Percentiles rank a stretch among this genome's conserved stretches.
Conservation (phyloP, 2,797 vertebrate genomes). For the Gymnoscopelus braueri region DNA sequence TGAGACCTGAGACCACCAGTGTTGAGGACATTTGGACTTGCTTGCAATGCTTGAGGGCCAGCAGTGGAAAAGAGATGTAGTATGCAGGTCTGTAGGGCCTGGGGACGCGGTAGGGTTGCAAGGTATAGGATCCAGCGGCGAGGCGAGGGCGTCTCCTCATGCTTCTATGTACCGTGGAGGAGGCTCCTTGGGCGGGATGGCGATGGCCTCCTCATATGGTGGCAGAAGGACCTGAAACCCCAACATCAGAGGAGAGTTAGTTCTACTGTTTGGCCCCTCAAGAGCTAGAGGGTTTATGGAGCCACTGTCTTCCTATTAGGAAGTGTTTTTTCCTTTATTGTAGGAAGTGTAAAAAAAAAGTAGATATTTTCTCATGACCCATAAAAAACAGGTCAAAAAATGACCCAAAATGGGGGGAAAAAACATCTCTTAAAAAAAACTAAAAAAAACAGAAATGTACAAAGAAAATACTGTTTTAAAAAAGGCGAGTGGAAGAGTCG, state of each 20-base stretch:
- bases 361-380: too few relatives aligned
- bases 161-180: constrained; percentile 81
- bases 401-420: too few relatives aligned
- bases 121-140: constrained; percentile 26
- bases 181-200: constrained; percentile 80
- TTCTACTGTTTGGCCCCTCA: background rate
- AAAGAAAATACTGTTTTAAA: too few relatives aligned
- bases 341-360: too few relatives aligned
- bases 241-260: constrained; percentile 12
- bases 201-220: constrained; percentile 79
- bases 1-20: constrained; percentile 42
- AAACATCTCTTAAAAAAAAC: too few relatives aligned
- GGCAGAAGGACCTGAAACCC: constrained; percentile 80
- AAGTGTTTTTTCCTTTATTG: too few relatives aligned
- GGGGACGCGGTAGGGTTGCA: background rate
- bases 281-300: background rate
- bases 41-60: constrained; percentile 36
- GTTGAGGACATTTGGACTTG: constrained; percentile 30
- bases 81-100: background rate
- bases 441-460: too few relatives aligned
- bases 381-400: too few relatives aligned
- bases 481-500: too few relatives aligned
- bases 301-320: too few relatives aligned
- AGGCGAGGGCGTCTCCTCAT: constrained; percentile 45
- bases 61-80: constrained; percentile 29